phyloP scores from a whole-genome alignment of 2,888 invertebrate species.

The Cheilosia pagana region DNA sequence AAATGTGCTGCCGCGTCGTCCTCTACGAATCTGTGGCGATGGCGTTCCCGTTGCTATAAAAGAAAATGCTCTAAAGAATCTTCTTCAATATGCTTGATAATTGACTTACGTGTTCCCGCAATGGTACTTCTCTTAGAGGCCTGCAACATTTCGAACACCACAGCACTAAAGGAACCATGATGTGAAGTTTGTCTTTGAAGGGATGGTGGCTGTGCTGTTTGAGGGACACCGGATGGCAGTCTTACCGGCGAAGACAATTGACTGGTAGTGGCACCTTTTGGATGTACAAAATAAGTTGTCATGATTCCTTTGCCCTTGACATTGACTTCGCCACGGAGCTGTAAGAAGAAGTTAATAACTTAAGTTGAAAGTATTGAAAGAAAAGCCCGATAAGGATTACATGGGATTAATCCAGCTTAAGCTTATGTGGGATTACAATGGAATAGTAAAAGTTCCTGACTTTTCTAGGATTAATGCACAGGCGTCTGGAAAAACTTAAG shows the following conservation, averaged over 20 bases:
- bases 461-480: too few species aligned
- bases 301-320: constrained; percentile 98
- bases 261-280: constrained; percentile 84
- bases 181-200: constrained; percentile 88
- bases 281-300: constrained; percentile 96
- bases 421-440: background rate
- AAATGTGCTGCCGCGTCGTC: constrained; percentile 84
- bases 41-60: constrained; percentile 82
- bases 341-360: constrained; percentile 34
- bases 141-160: constrained; percentile 95
- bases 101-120: constrained; percentile 82
- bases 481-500: too few species aligned
- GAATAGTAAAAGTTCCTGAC: too few species aligned
- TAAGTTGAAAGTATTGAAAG: background rate
- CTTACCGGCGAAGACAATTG: constrained; percentile 81
- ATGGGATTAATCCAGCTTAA: too few species aligned
- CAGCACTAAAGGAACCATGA: constrained; percentile 91
- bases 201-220: constrained; percentile 85
- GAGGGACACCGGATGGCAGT: constrained; percentile 82
- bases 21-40: constrained; percentile 82
- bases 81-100: background rate
- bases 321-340: constrained; percentile 94
- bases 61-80: background rate
- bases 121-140: constrained; percentile 85
- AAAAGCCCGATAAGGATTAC: too few species aligned